Conservation (phyloP, 2,888 invertebrate genomes). For the Diarsia rubi region DNA sequence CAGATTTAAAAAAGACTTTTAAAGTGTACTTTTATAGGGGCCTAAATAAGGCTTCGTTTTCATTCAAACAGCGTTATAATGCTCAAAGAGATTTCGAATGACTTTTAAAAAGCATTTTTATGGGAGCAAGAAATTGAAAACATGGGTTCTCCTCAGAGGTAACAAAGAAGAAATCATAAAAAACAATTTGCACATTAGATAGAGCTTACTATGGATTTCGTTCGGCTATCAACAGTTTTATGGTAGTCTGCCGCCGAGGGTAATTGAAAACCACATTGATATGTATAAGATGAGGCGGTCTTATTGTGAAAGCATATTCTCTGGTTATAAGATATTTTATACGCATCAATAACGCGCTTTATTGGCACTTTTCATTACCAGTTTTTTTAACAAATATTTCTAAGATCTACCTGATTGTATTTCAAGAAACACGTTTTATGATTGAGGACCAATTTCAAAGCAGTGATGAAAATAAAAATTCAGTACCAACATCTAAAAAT, state of each 20-base stretch:
- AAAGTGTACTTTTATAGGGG: slow-evolving; percentile 25
- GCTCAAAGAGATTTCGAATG: slow-evolving; percentile 36
- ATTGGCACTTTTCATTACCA: neutral
- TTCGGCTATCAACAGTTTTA: slow-evolving; percentile 47
- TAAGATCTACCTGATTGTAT: slow-evolving; percentile 9
- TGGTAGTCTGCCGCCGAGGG: slow-evolving; percentile 29
- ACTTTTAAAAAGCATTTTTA: slow-evolving; percentile 51
- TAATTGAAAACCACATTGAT: slow-evolving; percentile 51
- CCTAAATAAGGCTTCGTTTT: slow-evolving; percentile 41
- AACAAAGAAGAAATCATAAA: slow-evolving; percentile 51
- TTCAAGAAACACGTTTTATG: slow-evolving; percentile 30
- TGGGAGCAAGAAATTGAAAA: slow-evolving; percentile 45
- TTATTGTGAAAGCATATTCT: slow-evolving; percentile 19
- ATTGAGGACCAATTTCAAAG: slow-evolving; percentile 27
- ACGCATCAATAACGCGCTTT: neutral
- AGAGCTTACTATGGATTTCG: slow-evolving; percentile 47
- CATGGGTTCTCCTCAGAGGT: slow-evolving; percentile 41
- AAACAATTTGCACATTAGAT: slow-evolving; percentile 55
- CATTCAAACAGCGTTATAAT: slow-evolving; percentile 37
- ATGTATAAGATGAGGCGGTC: slow-evolving; percentile 29
- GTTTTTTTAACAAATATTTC: slow-evolving; percentile 7
- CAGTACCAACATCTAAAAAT: slow-evolving; percentile 43
- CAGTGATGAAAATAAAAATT: slow-evolving; percentile 23
- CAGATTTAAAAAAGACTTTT: too few relatives aligned
- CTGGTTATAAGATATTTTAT: slow-evolving; percentile 3